Evolutionary conservation across 2,888 invertebrate genomes (phyloP).

Genomic region (Ptychoptera contaminata): DNA sequence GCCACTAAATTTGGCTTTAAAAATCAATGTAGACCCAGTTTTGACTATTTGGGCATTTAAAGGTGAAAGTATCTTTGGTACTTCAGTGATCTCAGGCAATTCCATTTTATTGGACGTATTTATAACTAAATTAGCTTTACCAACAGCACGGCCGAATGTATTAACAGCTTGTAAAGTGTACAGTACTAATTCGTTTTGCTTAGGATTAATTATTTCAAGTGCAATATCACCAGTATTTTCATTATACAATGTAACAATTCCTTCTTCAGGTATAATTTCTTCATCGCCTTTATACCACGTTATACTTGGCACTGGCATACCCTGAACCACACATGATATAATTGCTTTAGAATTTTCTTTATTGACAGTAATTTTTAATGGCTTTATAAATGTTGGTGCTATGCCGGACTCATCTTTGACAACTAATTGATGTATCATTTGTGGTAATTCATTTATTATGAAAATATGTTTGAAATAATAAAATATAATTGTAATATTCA

Average conservation of each 20-base stretch:
- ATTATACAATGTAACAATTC: slow-evolving; percentile 39
- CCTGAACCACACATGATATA: slow-evolving; percentile 50
- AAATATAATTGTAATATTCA: no score
- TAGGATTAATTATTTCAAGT: slow-evolving; percentile 46
- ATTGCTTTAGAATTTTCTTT: slow-evolving; percentile 44
- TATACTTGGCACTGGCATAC: slow-evolving; percentile 51
- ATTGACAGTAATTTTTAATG: slow-evolving; percentile 47
- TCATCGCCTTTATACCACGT: slow-evolving; percentile 51
- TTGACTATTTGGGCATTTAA: slow-evolving; percentile 57
- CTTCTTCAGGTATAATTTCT: slow-evolving; percentile 42
- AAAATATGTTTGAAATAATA: no score
- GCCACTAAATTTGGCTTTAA: slow-evolving; percentile 59
- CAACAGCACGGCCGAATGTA: slow-evolving; percentile 54
- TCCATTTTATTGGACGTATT: slow-evolving; percentile 26
- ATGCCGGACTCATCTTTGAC: slow-evolving; percentile 54
- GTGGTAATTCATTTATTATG: no score
- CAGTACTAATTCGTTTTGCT: slow-evolving; percentile 47
- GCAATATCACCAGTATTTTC: slow-evolving; percentile 45
- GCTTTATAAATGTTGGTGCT: slow-evolving; percentile 47
- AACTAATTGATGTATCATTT: slow-evolving; percentile 11
- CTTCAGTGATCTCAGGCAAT: slow-evolving; percentile 33
- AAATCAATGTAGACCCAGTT: slow-evolving; percentile 48
- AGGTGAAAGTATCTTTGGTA: slow-evolving; percentile 58
- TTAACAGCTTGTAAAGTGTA: slow-evolving; percentile 58
- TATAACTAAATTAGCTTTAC: slow-evolving; percentile 54